Percentiles rank a stretch among this genome's conserved stretches.
phyloP scores from a whole-genome alignment of 2,113 vertebrate genomes.

The Prochilodus magdalenae region DNA sequence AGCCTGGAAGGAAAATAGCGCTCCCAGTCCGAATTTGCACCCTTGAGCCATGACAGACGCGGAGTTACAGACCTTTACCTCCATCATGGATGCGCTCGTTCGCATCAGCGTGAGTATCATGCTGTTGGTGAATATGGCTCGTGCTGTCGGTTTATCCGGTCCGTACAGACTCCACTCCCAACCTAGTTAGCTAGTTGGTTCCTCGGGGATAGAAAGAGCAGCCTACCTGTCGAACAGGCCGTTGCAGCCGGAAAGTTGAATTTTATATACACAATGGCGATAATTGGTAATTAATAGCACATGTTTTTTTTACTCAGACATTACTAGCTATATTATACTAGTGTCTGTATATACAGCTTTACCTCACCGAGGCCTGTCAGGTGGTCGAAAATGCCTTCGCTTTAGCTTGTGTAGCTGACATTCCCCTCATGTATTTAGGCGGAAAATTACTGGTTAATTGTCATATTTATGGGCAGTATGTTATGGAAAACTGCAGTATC shows the following conservation, averaged over 20 bases:
- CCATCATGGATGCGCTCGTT: conserved; percentile 93
- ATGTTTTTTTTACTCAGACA: background rate
- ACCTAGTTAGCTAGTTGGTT: background rate
- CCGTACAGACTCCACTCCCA: background rate
- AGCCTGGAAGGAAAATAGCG: background rate
- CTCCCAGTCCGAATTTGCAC: background rate
- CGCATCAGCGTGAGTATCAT: conserved; percentile 87
- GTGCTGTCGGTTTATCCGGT: background rate
- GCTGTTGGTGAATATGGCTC: background rate
- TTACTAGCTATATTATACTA: background rate
- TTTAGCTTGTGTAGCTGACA: background rate
- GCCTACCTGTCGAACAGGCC: background rate
- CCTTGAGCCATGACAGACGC: conserved; percentile 83
- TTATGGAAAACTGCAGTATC: no score
- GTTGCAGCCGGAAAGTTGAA: no score
- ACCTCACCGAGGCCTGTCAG: background rate
- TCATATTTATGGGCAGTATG: no score
- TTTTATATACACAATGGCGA: no score
- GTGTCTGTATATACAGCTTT: background rate
- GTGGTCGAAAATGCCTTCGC: background rate
- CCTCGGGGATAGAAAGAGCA: background rate
- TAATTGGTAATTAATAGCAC: no score
- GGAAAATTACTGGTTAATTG: no score
- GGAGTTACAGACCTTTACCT: conserved; percentile 90
- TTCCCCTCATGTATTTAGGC: no score